Conservation (phyloP, 2,888 invertebrate genomes). For the Dorcus parallelipipedus region DNA sequence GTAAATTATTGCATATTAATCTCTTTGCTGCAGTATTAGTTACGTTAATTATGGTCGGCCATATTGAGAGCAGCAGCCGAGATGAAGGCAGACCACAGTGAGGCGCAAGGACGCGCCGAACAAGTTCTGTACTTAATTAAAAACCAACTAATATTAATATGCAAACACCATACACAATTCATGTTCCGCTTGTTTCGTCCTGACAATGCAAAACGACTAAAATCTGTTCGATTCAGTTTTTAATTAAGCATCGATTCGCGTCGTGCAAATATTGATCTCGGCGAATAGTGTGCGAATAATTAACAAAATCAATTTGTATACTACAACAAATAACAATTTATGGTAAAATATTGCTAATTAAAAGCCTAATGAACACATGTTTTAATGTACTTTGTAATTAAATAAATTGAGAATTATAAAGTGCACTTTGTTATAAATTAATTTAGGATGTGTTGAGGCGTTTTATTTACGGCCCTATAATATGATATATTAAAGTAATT, state of each 20-base stretch:
- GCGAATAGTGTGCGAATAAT: constrained; percentile 8
- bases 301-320: constrained; percentile 24
- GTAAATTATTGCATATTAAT: constrained; percentile 53
- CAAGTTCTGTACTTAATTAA: constrained; percentile 18
- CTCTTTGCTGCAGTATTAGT: constrained; percentile 51
- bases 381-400: constrained; percentile 27
- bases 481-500: constrained; percentile 4
- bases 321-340: constrained; percentile 29
- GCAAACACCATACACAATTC: constrained; percentile 14
- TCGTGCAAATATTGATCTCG: constrained; percentile 6
- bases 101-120: constrained; percentile 30
- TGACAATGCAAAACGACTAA: constrained; percentile 2
- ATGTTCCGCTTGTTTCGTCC: constrained; percentile 4
- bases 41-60: constrained; percentile 48
- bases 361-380: constrained; percentile 34
- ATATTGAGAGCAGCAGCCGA: constrained; percentile 43
- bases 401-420: constrained; percentile 36
- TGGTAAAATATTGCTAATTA: constrained; percentile 32
- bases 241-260: constrained; percentile 12
- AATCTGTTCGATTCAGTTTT: constrained; percentile 4
- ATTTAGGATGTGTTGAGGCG: constrained; percentile 14
- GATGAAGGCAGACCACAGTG: constrained; percentile 37
- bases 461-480: neutral
- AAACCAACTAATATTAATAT: constrained; percentile 16
- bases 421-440: constrained; percentile 37